Evolutionary conservation across 2,113 vertebrate genomes (phyloP), one percentile per base, ranked within the genome.

Genomic region (Pseudopodoces humilis): DNA sequence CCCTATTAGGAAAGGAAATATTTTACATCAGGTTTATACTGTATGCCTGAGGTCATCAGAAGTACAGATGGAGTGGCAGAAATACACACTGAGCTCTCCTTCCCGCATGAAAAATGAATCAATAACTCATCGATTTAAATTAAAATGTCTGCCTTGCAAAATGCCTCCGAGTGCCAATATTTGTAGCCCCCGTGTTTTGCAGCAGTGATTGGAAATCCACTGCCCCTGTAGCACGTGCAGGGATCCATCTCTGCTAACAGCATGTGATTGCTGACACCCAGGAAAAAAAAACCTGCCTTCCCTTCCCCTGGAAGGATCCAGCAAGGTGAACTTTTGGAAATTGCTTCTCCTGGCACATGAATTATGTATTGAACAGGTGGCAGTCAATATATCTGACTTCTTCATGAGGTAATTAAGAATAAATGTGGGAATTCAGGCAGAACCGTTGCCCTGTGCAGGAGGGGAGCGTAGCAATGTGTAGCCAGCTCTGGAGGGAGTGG

Each of bases 111-210:
- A 88, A 95, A 92, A 84, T 75, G 93, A 88, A 94, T 97, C 96
- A 95, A 95, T 97, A 93, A 74, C 52, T 96, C 97, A 97, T 96
- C 22, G 95, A 96, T 96, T 95, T 65, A 59, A 95, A 95, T 93
- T 86, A 90, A 96, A 90, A 94, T 22, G 75, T 94, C 94, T 93
- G 79, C 96, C 93, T 92, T 68, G 83, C 95, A 93, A 82, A 93
- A 90, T 67, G 94, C 89, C 92, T 93, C 78, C 1, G 1, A 85
- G 95, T 16, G 8, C 68, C 80, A 9, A 35, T 78, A 50, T 88
- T 74, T 76, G n/a, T 71, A 55, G 55, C 60, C 68, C 58, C 64
- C 0, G 3, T 28, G 30, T 58, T 52, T 20, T 28, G 81, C 25
- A 5, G 20, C 0, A 0, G 22, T 0, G 11, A 79, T 9, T 56